These are phyloP conservation scores for Anableps anableps DNA, from an alignment of 2,797 vertebrate species.

Conservation along the genomic window DNA sequence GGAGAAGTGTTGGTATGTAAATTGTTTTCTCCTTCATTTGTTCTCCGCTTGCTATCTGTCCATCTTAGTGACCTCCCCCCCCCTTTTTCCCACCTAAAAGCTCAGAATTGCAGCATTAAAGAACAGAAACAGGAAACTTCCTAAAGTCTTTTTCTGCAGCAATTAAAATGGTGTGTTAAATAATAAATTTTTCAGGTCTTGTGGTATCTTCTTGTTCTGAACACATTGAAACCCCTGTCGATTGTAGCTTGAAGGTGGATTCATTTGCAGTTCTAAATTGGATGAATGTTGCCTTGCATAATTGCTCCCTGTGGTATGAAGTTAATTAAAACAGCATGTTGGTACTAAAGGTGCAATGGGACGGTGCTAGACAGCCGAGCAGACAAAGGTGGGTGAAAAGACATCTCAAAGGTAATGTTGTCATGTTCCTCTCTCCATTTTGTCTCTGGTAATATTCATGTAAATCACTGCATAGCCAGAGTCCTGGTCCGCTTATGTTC, in stretches of 20 bases:
- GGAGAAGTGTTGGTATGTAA: conserved; percentile 65
- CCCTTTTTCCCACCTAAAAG: conserved; percentile 12
- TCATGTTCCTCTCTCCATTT: conserved; percentile 50
- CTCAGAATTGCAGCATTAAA: background rate
- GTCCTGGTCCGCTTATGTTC: background rate
- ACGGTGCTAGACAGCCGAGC: conserved; percentile 65
- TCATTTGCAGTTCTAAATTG: conserved; percentile 69
- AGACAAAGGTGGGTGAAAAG: conserved; percentile 53
- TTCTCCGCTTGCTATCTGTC: conserved; percentile 49
- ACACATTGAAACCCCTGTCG: conserved; percentile 25
- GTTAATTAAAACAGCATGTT: conserved; percentile 77
- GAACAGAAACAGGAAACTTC: background rate
- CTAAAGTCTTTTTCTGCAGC: conserved; percentile 4
- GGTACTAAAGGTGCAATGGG: conserved; percentile 66
- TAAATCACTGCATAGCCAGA: conserved; percentile 10
- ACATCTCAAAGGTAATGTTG: conserved; percentile 44
- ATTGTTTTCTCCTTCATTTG: conserved; percentile 63
- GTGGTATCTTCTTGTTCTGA: conserved; percentile 1
- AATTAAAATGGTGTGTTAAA: background rate
- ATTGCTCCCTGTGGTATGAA: conserved; percentile 74
- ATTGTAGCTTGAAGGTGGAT: conserved; percentile 51
- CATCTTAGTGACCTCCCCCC: conserved; percentile 53
- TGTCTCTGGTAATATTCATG: conserved; percentile 26
- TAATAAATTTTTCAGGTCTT: background rate
- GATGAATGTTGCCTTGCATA: conserved; percentile 71